Percentiles rank a stretch among this genome's conserved stretches.
Evolutionary conservation across 2,797 vertebrate genomes (phyloP).

Genomic region (Aplochiton taeniatus): DNA sequence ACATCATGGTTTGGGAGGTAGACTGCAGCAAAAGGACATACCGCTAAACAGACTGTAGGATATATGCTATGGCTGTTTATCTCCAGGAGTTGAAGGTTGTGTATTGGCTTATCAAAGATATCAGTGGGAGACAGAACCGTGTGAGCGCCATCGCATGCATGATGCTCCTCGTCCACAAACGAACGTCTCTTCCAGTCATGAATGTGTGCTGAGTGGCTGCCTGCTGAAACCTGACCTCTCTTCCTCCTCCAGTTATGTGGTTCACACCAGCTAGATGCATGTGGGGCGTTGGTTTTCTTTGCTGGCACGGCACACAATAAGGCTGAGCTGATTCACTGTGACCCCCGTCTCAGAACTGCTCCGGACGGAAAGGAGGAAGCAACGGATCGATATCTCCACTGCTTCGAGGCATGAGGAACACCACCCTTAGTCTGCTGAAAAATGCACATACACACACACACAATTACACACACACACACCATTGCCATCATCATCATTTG

Average conservation of each 20-base stretch:
- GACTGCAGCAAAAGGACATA: neutral
- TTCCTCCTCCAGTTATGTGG: conserved; percentile 33
- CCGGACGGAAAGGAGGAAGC: conserved; percentile 15
- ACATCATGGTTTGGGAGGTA: neutral
- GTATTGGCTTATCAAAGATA: conserved; percentile 10
- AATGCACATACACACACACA: neutral
- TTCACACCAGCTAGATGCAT: conserved; percentile 39
- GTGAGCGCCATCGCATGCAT: no score
- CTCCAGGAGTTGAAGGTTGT: neutral
- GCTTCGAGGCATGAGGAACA: conserved; percentile 34
- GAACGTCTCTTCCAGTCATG: conserved; percentile 19
- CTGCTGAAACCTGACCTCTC: conserved; percentile 30
- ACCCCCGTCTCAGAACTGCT: conserved; percentile 30
- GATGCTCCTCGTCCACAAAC: neutral
- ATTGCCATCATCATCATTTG: conserved; percentile 15
- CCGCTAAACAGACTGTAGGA: neutral
- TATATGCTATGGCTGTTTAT: neutral
- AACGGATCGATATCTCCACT: conserved; percentile 14
- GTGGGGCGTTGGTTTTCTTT: conserved; percentile 23
- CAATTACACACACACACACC: neutral
- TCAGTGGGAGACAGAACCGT: no score
- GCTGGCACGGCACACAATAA: conserved; percentile 16
- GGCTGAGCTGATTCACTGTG: conserved; percentile 43
- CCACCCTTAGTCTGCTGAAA: conserved; percentile 7
- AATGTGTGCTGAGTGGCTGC: conserved; percentile 13